Conservation (phyloP, 2,888 invertebrate species). For the Epirrhoe tristata region DNA sequence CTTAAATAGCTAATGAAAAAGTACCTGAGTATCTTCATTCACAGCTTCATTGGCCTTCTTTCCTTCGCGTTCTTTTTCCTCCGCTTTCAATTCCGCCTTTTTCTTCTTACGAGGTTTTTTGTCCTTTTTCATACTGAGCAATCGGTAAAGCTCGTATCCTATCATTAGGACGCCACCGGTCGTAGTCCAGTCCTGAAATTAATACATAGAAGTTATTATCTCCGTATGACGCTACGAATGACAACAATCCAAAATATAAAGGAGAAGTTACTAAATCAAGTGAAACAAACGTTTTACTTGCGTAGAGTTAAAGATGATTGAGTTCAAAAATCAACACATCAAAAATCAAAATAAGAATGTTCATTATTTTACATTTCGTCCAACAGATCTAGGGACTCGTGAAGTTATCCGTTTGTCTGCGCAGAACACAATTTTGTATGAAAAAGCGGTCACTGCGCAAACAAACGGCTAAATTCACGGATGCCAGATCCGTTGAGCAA, state of each 20-base stretch:
- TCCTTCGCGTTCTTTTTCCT: constrained; percentile 66
- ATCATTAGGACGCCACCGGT: constrained; percentile 97
- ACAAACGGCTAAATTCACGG: too few species aligned
- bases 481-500: too few species aligned
- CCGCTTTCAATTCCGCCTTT: constrained; percentile 71
- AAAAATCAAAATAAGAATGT: too few species aligned
- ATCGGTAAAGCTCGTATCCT: constrained; percentile 98
- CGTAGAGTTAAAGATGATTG: too few species aligned
- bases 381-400: too few species aligned
- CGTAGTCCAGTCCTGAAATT: constrained; percentile 90
- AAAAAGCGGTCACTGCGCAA: too few species aligned
- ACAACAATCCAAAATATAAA: background rate
- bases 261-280: background rate
- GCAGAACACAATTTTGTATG: too few species aligned
- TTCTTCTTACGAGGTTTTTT: constrained; percentile 85
- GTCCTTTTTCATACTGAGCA: constrained; percentile 92
- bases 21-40: constrained; percentile 77
- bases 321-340: too few species aligned
- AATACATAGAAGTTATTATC: background rate
- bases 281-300: too few species aligned
- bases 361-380: too few species aligned
- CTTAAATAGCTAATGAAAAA: background rate
- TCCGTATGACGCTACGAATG: background rate
- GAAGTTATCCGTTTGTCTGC: too few species aligned
- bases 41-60: constrained; percentile 63